Base-by-base conservation (phyloP, 2,113 vertebrate genomes). In the Phrynocephalus versicolor region DNA sequence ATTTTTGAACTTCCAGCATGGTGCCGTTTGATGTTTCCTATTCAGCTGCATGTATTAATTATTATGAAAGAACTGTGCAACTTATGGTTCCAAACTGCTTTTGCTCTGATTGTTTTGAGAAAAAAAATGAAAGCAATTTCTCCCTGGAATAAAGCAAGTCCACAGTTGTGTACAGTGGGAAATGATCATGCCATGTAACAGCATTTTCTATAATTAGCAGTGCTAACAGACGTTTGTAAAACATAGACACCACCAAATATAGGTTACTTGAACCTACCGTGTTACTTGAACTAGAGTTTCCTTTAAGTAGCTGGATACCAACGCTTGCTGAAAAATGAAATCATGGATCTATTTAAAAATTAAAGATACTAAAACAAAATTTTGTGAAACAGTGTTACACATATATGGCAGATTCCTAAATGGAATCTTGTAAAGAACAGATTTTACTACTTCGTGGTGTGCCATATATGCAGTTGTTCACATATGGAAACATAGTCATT, bases 191-290 rank as follows among this genome's bases (percentile, higher is more conserved):
- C 77, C 79, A 25, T 0, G 0, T 92, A 85, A 86, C 89, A 88
- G 90, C 91, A 89, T 81, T 90, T 93, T 94, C 95, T 96, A 96
- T 95, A 96, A 95, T 96, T 96, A 96, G 94, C 88, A 67, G 69
- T 88, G 77, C 84, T 92, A 90, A 93, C 89, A 92, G 92, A 89
- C 90, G 88, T 90, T 93, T 94, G 88, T 91, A 93, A 96, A 96
- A 96, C 90, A 83, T 84, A 92, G 94, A 93, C 88, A 81, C 79
- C 91, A 92, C 89, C 93, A 93, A 95, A 94, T 95, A 96, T 94
- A 96, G 92, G 90, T 89, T 90, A 93, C 85, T 70, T 72, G 65
- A 84, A 82, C 81, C 92, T 87, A 73, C 84, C 79, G 71, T 89
- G 93, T 90, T 95, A 94, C 87, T 92, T 93, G 92, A 83, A 95